Conservation (phyloP, 2,113 vertebrate species). For the Nymphicus hollandicus region DNA sequence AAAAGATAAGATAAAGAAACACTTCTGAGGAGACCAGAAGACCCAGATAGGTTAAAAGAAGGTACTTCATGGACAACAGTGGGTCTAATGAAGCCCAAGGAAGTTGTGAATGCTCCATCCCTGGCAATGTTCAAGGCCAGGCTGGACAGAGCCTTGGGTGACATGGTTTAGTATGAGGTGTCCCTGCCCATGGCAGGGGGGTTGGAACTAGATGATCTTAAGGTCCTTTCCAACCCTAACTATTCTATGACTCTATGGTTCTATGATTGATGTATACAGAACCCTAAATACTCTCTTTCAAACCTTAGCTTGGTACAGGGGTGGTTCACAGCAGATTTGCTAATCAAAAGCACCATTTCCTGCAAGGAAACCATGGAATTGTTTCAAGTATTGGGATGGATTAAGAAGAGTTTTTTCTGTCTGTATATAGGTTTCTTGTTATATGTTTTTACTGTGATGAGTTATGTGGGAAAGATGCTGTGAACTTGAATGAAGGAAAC, state of each 20-base stretch:
- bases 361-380: neutral
- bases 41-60: neutral
- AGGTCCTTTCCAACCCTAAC: no score
- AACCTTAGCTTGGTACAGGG: neutral
- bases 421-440: neutral
- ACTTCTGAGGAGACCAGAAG: neutral
- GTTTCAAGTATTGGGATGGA: neutral
- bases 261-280: neutral
- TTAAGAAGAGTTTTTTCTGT: neutral
- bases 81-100: neutral
- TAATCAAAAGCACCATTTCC: neutral
- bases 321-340: neutral
- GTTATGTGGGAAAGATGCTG: neutral
- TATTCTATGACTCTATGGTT: neutral
- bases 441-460: neutral
- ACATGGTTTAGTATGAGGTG: no score
- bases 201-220: no score
- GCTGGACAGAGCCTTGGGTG: no score
- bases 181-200: no score
- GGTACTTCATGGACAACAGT: neutral
- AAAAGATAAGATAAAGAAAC: neutral
- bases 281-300: neutral
- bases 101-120: no score
- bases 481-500: neutral
- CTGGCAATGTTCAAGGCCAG: no score